phyloP scores from a whole-genome alignment of 2,113 vertebrate genomes.

The Lates calcarifer region DNA sequence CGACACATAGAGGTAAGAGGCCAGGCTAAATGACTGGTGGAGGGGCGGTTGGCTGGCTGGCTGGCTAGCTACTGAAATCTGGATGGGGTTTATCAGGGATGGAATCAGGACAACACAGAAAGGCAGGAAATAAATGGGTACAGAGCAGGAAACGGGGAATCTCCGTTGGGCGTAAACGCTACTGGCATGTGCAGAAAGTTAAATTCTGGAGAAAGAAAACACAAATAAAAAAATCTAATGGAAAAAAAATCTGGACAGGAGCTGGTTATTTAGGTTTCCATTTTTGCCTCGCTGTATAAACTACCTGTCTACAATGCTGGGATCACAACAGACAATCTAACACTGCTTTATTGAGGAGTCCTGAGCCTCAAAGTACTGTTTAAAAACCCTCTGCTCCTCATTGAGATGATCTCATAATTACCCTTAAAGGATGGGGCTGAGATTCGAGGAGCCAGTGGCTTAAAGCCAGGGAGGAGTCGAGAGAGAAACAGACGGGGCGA shows the following conservation, averaged over 20 bases:
- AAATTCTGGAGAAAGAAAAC: slow-evolving; percentile 14
- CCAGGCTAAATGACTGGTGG: slow-evolving; percentile 18
- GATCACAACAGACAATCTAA: slow-evolving; percentile 56
- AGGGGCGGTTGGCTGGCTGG: too few relatives aligned
- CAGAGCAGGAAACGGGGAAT: slow-evolving; percentile 69
- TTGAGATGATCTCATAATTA: slow-evolving; percentile 76
- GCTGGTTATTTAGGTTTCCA: slow-evolving; percentile 27
- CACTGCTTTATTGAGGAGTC: slow-evolving; percentile 47
- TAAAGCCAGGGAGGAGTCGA: slow-evolving; percentile 68
- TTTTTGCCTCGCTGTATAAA: slow-evolving; percentile 35
- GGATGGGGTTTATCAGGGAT: slow-evolving; percentile 56
- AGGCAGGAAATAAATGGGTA: slow-evolving; percentile 71
- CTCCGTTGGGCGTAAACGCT: slow-evolving; percentile 45
- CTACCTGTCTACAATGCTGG: slow-evolving; percentile 26
- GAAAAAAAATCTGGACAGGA: background rate
- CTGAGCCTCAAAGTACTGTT: slow-evolving; percentile 69
- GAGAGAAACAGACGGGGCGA: slow-evolving; percentile 6
- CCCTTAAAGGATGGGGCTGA: slow-evolving; percentile 63
- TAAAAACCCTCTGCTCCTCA: slow-evolving; percentile 64
- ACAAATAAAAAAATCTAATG: slow-evolving; percentile 28
- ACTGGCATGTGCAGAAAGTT: slow-evolving; percentile 25
- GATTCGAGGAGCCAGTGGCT: slow-evolving; percentile 68
- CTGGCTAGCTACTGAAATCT: slow-evolving; percentile 41
- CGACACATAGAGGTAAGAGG: slow-evolving; percentile 34
- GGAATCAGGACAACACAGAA: slow-evolving; percentile 67